A percentile compares a stretch with the other conserved stretches of the same genome.
Conservation (phyloP, 2,797 vertebrate genomes). For the Syndactyla subalaris region DNA sequence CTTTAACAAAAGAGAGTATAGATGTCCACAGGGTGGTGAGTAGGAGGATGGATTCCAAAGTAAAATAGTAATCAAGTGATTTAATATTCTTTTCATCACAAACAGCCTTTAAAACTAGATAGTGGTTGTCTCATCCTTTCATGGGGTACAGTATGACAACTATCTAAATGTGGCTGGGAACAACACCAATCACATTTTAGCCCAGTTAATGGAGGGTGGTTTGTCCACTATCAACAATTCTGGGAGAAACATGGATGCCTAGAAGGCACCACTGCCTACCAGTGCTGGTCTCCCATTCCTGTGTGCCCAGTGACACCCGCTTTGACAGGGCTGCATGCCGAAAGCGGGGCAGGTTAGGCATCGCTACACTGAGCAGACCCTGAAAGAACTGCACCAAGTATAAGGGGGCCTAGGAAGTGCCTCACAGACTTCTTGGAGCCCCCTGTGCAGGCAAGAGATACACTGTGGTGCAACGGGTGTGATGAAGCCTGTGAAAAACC, state of each 20-base stretch:
- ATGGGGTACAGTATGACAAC: neutral
- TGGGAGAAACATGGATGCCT: neutral
- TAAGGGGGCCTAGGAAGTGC: neutral
- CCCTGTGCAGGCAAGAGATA: neutral
- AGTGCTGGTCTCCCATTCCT: neutral
- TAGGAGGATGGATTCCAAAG: constrained; percentile 26
- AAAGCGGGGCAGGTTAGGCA: neutral
- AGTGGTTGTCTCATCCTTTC: neutral
- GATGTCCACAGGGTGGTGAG: constrained; percentile 45
- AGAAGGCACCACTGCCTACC: neutral
- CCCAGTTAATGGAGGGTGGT: neutral
- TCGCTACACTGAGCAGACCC: rapidly evolving
- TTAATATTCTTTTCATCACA: constrained; percentile 47
- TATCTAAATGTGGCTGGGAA: neutral
- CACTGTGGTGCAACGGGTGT: rapidly evolving
- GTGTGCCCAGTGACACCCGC: neutral
- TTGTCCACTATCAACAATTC: neutral
- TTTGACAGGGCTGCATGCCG: neutral
- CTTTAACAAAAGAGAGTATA: constrained; percentile 36
- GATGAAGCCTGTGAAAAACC: neutral
- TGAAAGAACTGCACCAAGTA: neutral
- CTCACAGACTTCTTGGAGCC: neutral
- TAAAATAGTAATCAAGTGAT: constrained; percentile 50
- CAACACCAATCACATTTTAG: neutral
- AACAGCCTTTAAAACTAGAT: constrained; percentile 15